Evolutionary conservation across 1,140 invertebrate genomes (phyloP).

Genomic region (Heliconius himera): DNA sequence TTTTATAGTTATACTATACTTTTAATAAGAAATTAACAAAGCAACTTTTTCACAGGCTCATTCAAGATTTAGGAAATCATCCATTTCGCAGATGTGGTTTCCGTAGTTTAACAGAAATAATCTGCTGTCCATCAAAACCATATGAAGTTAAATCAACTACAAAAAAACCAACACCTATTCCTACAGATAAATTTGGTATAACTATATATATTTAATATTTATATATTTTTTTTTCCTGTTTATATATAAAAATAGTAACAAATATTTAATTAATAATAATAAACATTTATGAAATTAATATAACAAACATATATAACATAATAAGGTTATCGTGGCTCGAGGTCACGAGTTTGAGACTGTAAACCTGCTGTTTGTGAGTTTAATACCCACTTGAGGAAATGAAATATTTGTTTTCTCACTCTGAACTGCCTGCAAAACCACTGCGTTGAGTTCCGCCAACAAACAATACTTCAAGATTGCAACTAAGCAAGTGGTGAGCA

Average conservation of each 20-base stretch:
- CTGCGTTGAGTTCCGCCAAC: no score
- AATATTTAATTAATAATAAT: no score
- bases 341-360: no score
- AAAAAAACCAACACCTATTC: slow-evolving; percentile 8
- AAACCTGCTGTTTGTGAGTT: no score
- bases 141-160: not conserved
- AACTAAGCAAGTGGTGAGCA: no score
- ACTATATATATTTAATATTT: not conserved
- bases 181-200: slow-evolving; percentile 35
- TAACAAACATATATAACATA: no score
- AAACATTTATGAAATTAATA: no score
- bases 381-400: no score
- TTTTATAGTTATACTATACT: not conserved
- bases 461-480: no score
- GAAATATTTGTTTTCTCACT: no score
- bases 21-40: not conserved
- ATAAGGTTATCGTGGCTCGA: no score
- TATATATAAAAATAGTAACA: not conserved
- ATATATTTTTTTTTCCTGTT: not conserved
- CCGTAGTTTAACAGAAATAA: slow-evolving; percentile 46
- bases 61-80: slow-evolving; percentile 42
- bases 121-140: slow-evolving; percentile 53
- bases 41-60: slow-evolving; percentile 40
- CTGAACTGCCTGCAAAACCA: no score
- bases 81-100: slow-evolving; percentile 63